Conservation (phyloP, 2,113 vertebrate species). For the Chloropsis cyanopogon region DNA sequence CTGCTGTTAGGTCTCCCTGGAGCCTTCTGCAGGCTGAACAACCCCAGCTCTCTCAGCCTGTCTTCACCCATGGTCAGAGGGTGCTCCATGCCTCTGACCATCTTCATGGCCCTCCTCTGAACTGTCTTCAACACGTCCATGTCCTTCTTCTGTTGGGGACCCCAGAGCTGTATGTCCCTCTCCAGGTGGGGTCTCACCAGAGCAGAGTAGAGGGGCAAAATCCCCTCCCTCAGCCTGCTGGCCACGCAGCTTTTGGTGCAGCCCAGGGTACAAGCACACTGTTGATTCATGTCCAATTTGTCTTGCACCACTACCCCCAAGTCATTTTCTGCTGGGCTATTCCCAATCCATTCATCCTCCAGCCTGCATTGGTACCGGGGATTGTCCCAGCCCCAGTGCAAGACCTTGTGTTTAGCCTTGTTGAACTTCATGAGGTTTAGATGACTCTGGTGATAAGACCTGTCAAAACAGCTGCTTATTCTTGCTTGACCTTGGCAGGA, state of each 20-base stretch:
- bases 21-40: not conserved
- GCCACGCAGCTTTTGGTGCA: fast-evolving
- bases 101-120: not conserved
- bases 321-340: not conserved
- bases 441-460: not conserved
- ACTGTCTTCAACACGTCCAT: not conserved
- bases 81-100: not conserved
- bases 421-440: not conserved
- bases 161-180: not conserved
- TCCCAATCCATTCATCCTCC: not conserved
- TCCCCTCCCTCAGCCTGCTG: not conserved
- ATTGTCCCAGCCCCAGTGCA: not conserved
- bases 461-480: not conserved
- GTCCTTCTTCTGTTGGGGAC: not conserved
- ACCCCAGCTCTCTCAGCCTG: not conserved
- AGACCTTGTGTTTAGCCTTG: not conserved
- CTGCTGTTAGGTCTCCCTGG: fast-evolving
- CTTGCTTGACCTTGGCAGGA: not conserved
- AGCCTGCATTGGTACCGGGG: not conserved
- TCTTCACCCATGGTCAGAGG: not conserved
- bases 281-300: fast-evolving
- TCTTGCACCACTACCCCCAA: not conserved
- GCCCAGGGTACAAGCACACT: fast-evolving
- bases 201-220: not conserved
- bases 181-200: not conserved